phyloP scores from a whole-genome alignment of 2,888 invertebrate species.

The Pediacus dermestoides region DNA sequence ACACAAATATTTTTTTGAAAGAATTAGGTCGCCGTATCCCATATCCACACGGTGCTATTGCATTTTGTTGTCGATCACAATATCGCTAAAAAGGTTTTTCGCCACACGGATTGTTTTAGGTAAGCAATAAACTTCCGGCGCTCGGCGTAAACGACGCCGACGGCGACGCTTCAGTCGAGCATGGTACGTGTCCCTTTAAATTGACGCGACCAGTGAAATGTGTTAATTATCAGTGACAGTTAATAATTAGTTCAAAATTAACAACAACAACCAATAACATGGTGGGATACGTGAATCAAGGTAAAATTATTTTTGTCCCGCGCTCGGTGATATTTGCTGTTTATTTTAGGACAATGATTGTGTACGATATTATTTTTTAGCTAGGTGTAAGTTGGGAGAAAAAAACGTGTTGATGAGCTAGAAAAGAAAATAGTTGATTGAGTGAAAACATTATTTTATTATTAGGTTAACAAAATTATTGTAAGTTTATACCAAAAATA shows the following conservation, averaged over 20 bases:
- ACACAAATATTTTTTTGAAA: slow-evolving; percentile 2
- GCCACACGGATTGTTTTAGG: slow-evolving; percentile 4
- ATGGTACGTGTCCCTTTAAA: slow-evolving; percentile 21
- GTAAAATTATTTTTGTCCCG: slow-evolving; percentile 19
- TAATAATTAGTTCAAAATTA: slow-evolving; percentile 22
- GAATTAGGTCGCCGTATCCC: no score
- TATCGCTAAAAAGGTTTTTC: slow-evolving; percentile 6
- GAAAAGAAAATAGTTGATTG: no score
- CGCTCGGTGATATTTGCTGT: slow-evolving; percentile 1
- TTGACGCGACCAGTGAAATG: slow-evolving; percentile 27
- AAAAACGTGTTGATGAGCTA: no score
- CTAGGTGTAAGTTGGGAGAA: no score
- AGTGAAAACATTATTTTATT: no score
- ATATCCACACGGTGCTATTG: no score
- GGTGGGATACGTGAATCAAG: slow-evolving; percentile 28
- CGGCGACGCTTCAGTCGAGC: slow-evolving; percentile 5
- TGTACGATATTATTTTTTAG: no score
- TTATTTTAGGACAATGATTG: no score
- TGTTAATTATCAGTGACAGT: slow-evolving; percentile 34
- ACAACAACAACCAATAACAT: slow-evolving; percentile 11
- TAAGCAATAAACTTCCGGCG: slow-evolving; percentile 1
- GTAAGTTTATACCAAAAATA: no score
- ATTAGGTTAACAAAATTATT: no score
- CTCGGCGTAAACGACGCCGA: background rate
- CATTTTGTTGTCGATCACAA: slow-evolving; percentile 5